Percentiles rank a stretch among this genome's conserved stretches.
phyloP scores from a whole-genome alignment of 2,888 invertebrate species.

The Acrocyrtus sp. region DNA sequence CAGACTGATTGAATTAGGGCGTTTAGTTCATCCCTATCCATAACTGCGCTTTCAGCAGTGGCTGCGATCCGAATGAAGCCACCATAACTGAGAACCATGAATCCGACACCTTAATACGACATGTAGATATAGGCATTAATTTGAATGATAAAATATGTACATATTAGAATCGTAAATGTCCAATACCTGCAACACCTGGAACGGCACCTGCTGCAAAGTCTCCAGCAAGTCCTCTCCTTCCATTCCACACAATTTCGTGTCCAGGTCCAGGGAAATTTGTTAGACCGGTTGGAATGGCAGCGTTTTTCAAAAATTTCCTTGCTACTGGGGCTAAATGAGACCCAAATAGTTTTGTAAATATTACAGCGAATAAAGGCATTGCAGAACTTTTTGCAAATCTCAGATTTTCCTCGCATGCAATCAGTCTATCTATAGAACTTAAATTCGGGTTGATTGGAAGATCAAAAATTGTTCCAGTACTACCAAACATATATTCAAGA shows the following conservation, averaged over 20 bases:
- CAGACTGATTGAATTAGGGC: neutral
- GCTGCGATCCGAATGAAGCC: slow-evolving; percentile 10
- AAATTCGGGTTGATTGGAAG: slow-evolving; percentile 1
- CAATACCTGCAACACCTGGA: slow-evolving; percentile 17
- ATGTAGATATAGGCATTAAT: too few relatives aligned
- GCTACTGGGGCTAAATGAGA: slow-evolving; percentile 12
- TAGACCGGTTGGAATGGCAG: slow-evolving; percentile 4
- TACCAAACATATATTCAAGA: neutral
- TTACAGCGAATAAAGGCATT: neutral
- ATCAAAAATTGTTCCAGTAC: slow-evolving; percentile 18
- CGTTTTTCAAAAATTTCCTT: neutral
- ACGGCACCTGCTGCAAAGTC: slow-evolving; percentile 21
- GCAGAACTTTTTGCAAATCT: slow-evolving; percentile 1
- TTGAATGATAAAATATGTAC: too few relatives aligned
- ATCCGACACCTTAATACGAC: slow-evolving; percentile 17
- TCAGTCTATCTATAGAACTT: slow-evolving; percentile 10
- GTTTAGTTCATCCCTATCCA: slow-evolving; percentile 1
- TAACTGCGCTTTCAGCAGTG: slow-evolving; percentile 3
- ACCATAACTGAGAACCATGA: slow-evolving; percentile 37
- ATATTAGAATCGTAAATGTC: too few relatives aligned
- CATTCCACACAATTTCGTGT: neutral
- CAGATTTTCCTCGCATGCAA: slow-evolving; percentile 3
- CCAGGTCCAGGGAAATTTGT: slow-evolving; percentile 23
- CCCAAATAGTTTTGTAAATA: neutral
- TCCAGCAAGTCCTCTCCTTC: neutral